Evolutionary conservation across 1,140 invertebrate species (phyloP).

Genomic region (Drosophila melanogaster): Release_6_plus_ISO1_MT NT_037436.4:10904501-10905000

Average conservation of each 20-base stretch:
- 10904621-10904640: slow-evolving; percentile 62
- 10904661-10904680: slow-evolving; percentile 74
- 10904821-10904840: slow-evolving; percentile 38
- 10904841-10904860: slow-evolving; percentile 29
- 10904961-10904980: too few species aligned
- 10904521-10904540: background rate
- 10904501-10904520: slow-evolving; percentile 1
- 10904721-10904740: slow-evolving; percentile 65
- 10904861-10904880: slow-evolving; percentile 34
- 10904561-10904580: background rate
- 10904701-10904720: slow-evolving; percentile 20
- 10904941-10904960: too few species aligned
- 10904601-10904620: slow-evolving; percentile 8
- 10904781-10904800: background rate
- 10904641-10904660: slow-evolving; percentile 60
- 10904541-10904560: background rate
- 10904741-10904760: slow-evolving; percentile 44
- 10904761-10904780: background rate
- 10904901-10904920: background rate
- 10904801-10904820: slow-evolving; percentile 39
- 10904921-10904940: background rate
- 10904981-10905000: too few species aligned
- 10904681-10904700: background rate
- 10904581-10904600: background rate
- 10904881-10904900: slow-evolving; percentile 37